A percentile compares a stretch with the other conserved stretches of the same genome.
phyloP scores from a whole-genome alignment of 1,140 invertebrate genomes.

The Uloborus diversus region DNA sequence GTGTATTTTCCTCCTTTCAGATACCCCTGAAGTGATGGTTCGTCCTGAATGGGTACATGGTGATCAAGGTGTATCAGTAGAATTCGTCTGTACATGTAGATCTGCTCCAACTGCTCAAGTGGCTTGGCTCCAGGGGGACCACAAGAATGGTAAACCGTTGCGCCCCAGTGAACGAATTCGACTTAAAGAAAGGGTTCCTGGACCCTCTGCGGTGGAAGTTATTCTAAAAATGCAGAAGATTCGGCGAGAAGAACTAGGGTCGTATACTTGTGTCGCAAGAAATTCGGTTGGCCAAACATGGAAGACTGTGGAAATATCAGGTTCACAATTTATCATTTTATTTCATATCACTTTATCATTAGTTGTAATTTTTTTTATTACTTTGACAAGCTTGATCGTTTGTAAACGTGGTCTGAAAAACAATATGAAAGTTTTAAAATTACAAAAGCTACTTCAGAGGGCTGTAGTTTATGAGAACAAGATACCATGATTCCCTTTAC shows the following conservation, averaged over 20 bases:
- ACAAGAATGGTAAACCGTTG: neutral
- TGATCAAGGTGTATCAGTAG: slow-evolving; percentile 10
- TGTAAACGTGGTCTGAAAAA: no score
- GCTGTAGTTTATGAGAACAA: no score
- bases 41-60: slow-evolving; percentile 20
- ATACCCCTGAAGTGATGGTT: slow-evolving; percentile 22
- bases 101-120: neutral
- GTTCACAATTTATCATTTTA: no score
- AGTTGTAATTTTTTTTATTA: no score
- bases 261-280: slow-evolving; percentile 80
- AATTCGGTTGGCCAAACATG: slow-evolving; percentile 77
- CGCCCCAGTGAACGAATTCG: neutral
- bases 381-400: no score
- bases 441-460: no score
- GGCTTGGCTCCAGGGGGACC: slow-evolving; percentile 11
- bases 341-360: no score
- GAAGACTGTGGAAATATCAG: slow-evolving; percentile 37
- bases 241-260: slow-evolving; percentile 59
- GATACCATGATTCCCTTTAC: no score
- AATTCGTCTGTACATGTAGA: slow-evolving; percentile 10
- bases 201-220: neutral
- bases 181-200: neutral
- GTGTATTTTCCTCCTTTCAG: neutral
- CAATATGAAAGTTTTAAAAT: no score
- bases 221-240: neutral